Evolutionary conservation across 2,888 invertebrate species (phyloP), one percentile per base, ranked within the genome.

Genomic region (Melanostoma scalare): DNA sequence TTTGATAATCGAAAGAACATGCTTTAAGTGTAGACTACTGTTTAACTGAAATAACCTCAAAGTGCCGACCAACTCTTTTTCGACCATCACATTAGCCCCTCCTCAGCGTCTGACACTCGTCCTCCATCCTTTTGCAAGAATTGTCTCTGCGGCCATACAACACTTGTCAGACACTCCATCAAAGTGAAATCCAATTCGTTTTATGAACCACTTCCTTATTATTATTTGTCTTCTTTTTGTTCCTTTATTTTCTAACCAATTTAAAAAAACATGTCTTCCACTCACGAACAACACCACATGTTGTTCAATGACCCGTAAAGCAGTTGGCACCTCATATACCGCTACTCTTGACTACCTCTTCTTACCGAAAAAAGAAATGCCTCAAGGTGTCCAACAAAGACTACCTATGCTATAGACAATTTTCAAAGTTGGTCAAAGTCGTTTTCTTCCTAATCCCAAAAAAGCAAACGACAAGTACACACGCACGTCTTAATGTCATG

Each of bases 301-400:
- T 60, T 82, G 81, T 77, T 73, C 77, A 82, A 68, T 82, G 81
- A 82, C 81, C 81, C 5, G 81, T 68, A 48, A 68, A 77, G 73
- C 72, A 55, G 72, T 77, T 82, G 68, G 38, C 72, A 82, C 67
- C 63, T 52, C 56, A 35, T 44, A 72, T 73, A 72, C 81, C 81
- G 81, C 71, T 81, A 81, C 2, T 30, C 31, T 42, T 69, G 33
- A 65, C 81, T 61, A 76, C 61, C 75, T 61, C 61, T 9, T 35
- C 35, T 46, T 46, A 61, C 35, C 56, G 33, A 38, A 68, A 33
- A 67, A 48, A 44, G 42, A 60, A 77, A 53, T 71, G 9, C 65
- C 40, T 71, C 38, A 67, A 67, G 71, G 65, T 80, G 44, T 71
- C 63, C 53, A 67, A 67, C 65, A 65, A 52, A 58, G 53, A 8